These are phyloP conservation scores for Calephelis nemesis DNA, from an alignment of 1,140 invertebrate species.

Conservation along the genomic window DNA sequence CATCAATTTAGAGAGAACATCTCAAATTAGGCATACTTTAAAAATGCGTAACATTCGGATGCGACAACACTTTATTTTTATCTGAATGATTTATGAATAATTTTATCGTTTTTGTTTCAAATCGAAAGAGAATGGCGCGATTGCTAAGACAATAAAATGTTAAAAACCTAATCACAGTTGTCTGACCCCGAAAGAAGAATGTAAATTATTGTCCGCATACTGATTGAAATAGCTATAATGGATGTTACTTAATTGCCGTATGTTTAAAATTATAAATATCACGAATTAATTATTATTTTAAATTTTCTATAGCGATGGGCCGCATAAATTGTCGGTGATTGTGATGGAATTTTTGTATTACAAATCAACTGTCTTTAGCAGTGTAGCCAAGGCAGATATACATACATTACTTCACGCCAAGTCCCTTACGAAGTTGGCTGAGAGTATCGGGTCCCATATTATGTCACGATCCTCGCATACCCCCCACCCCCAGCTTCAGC, in stretches of 20 bases:
- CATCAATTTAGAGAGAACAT: too few relatives aligned
- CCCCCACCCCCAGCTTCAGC: too few relatives aligned
- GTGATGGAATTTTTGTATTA: not conserved
- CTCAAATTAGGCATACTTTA: too few relatives aligned
- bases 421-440: too few relatives aligned
- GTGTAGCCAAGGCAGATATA: too few relatives aligned
- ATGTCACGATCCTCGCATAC: too few relatives aligned
- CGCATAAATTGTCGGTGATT: slow-evolving; percentile 7
- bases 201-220: slow-evolving; percentile 12
- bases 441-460: too few relatives aligned
- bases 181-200: slow-evolving; percentile 6
- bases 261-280: slow-evolving; percentile 15
- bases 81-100: not conserved
- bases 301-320: slow-evolving; percentile 10
- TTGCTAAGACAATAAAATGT: slow-evolving; percentile 2
- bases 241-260: slow-evolving; percentile 11
- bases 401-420: too few relatives aligned
- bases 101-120: not conserved
- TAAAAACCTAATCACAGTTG: slow-evolving; percentile 5
- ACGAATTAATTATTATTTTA: slow-evolving; percentile 12
- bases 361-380: too few relatives aligned
- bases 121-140: not conserved
- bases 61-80: not conserved
- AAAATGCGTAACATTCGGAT: too few relatives aligned
- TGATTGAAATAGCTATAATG: slow-evolving; percentile 15